phyloP scores from a whole-genome alignment of 1,140 invertebrate species.

The Cydia amplana region DNA sequence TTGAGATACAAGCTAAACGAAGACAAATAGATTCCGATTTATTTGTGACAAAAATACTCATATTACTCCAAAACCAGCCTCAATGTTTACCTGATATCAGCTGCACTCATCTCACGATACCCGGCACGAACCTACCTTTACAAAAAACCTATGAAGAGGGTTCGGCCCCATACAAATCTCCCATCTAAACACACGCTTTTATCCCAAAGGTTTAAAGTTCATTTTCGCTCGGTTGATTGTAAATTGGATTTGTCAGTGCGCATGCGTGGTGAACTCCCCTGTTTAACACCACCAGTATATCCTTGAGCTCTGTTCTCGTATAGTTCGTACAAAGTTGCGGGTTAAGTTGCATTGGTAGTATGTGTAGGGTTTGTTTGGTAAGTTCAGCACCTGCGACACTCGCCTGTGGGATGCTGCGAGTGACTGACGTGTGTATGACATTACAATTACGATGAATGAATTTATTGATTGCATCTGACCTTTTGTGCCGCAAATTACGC shows the following conservation, averaged over 20 bases:
- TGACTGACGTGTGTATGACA: slow-evolving; percentile 2
- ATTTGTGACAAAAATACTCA: not conserved
- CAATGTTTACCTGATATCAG: slow-evolving; percentile 28
- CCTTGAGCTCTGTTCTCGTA: not conserved
- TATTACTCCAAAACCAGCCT: not conserved
- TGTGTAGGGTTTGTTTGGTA: not conserved
- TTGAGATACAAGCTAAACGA: no score
- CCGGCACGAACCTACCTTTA: not conserved
- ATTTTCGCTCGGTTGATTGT: not conserved
- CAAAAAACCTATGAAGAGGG: slow-evolving; percentile 31
- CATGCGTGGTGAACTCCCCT: slow-evolving; percentile 23
- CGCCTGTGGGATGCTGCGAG: not conserved
- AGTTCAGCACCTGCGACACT: not conserved
- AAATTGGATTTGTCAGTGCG: not conserved
- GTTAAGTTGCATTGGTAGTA: not conserved
- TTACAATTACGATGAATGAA: not conserved
- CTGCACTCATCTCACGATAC: slow-evolving; percentile 25
- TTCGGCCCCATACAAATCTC: not conserved
- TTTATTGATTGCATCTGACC: not conserved
- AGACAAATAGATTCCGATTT: no score
- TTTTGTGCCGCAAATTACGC: not conserved
- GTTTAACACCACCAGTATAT: not conserved
- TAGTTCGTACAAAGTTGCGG: not conserved
- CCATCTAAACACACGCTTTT: not conserved
- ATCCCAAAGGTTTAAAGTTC: not conserved